Conservation (phyloP, 2,113 vertebrate genomes). For the Neodontobutis hainanensis region DNA sequence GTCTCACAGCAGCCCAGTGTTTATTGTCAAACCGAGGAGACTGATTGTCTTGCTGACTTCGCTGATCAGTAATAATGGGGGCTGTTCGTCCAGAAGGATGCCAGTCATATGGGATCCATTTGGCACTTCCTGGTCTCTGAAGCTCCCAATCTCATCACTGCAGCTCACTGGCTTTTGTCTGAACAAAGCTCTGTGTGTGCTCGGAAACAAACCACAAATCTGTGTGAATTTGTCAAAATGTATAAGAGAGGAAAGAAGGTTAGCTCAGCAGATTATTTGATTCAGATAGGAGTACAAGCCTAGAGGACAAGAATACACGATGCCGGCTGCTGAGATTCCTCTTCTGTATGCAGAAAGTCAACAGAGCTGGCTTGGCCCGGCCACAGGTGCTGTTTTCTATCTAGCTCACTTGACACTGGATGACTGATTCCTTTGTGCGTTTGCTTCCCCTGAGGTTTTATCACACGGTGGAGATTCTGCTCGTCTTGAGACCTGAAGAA, state of each 20-base stretch:
- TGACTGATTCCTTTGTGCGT: conserved; percentile 47
- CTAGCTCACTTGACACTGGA: conserved; percentile 29
- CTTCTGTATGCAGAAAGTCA: conserved; percentile 10
- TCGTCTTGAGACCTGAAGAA: conserved; percentile 32
- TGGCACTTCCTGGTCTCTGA: conserved; percentile 57
- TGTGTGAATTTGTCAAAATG: conserved; percentile 11
- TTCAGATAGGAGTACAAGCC: neutral
- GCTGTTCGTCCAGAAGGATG: conserved; percentile 52
- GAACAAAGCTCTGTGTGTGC: conserved; percentile 33
- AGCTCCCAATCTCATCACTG: conserved; percentile 35
- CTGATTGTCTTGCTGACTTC: conserved; percentile 48
- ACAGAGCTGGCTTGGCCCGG: conserved; percentile 8
- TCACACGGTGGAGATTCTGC: conserved; percentile 22
- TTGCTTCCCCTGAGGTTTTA: conserved; percentile 49
- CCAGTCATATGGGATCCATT: conserved; percentile 72
- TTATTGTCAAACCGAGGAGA: conserved; percentile 47
- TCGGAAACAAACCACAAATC: neutral
- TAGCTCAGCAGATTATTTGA: conserved; percentile 6
- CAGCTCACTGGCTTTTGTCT: conserved; percentile 23
- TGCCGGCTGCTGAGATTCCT: conserved; percentile 1
- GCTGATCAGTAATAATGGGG: conserved; percentile 51
- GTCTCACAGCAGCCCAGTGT: conserved; percentile 48
- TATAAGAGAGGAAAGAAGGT: neutral
- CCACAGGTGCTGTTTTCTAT: conserved; percentile 49
- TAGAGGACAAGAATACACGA: conserved; percentile 2